Conservation (phyloP, 2,113 vertebrate species). For the Butorides virescens region DNA sequence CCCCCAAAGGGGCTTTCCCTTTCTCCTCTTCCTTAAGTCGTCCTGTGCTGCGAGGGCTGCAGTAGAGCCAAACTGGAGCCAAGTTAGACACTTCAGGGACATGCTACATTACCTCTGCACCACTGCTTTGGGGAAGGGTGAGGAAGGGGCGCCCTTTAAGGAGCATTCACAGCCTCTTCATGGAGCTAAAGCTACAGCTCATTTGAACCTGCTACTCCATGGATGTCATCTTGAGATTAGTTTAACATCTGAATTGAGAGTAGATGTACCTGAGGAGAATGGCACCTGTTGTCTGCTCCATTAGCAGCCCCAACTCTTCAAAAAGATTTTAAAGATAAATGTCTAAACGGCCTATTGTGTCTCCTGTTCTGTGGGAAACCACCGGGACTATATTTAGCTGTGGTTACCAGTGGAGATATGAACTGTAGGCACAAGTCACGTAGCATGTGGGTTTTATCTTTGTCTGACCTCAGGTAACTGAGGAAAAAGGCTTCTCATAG, state of each 20-base stretch:
- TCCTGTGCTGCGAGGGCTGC: neutral
- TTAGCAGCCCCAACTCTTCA: neutral
- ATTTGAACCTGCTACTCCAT: neutral
- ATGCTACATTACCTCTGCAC: neutral
- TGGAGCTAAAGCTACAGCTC: neutral
- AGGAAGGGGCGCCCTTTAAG: neutral
- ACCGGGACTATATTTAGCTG: neutral
- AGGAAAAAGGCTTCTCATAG: neutral
- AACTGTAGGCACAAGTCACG: neutral
- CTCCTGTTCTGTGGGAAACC: neutral
- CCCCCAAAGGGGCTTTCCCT: neutral
- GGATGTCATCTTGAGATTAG: neutral
- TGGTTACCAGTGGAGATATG: neutral
- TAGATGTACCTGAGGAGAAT: neutral
- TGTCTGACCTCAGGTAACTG: neutral
- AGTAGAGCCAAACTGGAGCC: neutral
- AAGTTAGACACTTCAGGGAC: neutral
- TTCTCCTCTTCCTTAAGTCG: neutral
- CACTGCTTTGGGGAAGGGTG: neutral
- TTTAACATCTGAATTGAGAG: neutral
- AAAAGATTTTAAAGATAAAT: neutral
- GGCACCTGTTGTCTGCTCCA: neutral
- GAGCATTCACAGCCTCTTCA: neutral
- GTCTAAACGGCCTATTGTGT: neutral
- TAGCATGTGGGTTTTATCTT: neutral